Percentiles rank a stretch among this genome's conserved stretches.
phyloP scores from a whole-genome alignment of 2,888 invertebrate species.

The Oithona nana region DNA sequence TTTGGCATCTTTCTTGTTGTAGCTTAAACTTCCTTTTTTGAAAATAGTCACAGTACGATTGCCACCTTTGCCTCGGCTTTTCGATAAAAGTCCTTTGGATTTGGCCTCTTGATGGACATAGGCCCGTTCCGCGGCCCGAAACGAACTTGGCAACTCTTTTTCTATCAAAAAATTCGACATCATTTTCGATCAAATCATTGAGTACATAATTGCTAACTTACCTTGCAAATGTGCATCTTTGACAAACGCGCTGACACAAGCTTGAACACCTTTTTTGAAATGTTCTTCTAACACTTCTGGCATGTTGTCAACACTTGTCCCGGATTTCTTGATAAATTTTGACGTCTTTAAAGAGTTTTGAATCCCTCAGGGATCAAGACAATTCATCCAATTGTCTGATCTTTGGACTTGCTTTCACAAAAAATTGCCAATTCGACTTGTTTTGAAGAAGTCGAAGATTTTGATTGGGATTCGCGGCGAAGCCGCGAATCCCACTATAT shows the following conservation, averaged over 20 bases:
- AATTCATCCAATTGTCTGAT: too few species aligned
- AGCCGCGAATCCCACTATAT: too few species aligned
- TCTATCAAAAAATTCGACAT: slow-evolving; percentile 24
- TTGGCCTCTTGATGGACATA: slow-evolving; percentile 53
- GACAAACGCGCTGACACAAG: background rate
- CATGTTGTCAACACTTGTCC: too few species aligned
- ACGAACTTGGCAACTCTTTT: slow-evolving; percentile 45
- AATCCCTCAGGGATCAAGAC: too few species aligned
- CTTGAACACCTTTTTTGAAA: background rate
- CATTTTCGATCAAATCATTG: background rate
- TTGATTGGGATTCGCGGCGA: too few species aligned
- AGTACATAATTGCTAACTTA: background rate
- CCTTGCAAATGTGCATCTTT: background rate
- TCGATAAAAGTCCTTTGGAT: slow-evolving; percentile 50
- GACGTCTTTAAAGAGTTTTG: too few species aligned
- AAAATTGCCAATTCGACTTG: too few species aligned
- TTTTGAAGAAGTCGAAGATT: too few species aligned
- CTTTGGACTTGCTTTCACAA: too few species aligned
- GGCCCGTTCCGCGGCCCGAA: slow-evolving; percentile 55
- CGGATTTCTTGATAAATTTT: too few species aligned
- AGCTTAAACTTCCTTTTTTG: slow-evolving; percentile 45
- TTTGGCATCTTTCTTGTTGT: slow-evolving; percentile 44
- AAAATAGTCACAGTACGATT: slow-evolving; percentile 48
- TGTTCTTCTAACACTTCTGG: background rate
- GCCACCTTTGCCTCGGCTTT: slow-evolving; percentile 53